These are phyloP conservation scores for Bubo blakistoni DNA, from an alignment of 2,113 vertebrate genomes.

Conservation along the genomic window DNA sequence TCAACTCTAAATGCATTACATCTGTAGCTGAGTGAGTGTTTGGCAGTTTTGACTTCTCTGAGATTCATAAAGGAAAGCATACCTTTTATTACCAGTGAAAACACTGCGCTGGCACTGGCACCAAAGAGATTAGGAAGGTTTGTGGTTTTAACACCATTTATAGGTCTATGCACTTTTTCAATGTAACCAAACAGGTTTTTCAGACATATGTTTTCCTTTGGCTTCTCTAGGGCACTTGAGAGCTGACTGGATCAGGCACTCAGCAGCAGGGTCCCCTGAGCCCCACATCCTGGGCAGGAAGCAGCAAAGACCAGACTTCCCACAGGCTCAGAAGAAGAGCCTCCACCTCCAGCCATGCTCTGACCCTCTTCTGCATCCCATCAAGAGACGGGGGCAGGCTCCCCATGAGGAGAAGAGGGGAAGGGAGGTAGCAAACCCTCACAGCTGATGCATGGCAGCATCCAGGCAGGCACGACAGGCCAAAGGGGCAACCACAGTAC, in stretches of 20 bases:
- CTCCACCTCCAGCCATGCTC: background rate
- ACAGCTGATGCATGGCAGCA: accelerated
- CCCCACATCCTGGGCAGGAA: accelerated
- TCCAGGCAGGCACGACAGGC: background rate
- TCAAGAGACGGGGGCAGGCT: background rate
- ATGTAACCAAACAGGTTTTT: background rate
- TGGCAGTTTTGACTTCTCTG: background rate
- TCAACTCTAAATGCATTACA: background rate
- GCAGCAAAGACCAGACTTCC: background rate
- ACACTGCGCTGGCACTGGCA: background rate
- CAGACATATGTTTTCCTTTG: background rate
- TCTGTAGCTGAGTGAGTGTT: background rate
- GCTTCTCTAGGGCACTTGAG: background rate
- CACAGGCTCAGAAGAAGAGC: background rate
- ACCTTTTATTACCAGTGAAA: background rate
- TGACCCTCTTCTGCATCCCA: background rate
- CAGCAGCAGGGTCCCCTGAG: background rate
- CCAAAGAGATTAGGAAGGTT: background rate
- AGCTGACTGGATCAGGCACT: background rate
- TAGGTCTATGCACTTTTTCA: background rate
- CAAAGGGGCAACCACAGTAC: accelerated
- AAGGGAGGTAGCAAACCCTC: background rate
- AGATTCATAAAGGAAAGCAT: background rate
- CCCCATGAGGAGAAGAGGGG: background rate
- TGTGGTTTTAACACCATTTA: background rate